Conservation (phyloP, 2,888 invertebrate genomes). For the Tethea ocularis region DNA sequence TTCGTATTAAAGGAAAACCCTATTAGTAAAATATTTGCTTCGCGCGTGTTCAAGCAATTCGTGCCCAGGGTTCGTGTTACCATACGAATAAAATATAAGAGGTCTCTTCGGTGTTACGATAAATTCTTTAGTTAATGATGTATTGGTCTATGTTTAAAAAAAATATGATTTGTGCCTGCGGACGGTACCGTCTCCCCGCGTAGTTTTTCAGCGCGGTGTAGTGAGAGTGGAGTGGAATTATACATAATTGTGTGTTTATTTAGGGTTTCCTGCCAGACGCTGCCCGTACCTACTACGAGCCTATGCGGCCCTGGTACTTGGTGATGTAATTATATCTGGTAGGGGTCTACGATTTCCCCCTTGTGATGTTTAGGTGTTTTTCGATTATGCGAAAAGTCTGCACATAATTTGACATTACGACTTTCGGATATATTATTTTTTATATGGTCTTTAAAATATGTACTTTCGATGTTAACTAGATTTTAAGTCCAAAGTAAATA, state of each 20-base stretch:
- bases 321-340: constrained; percentile 55
- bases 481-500: no score
- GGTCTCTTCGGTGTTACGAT: no score
- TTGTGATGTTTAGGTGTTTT: not conserved
- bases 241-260: constrained; percentile 69
- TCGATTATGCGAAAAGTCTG: not conserved
- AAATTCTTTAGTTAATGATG: not conserved
- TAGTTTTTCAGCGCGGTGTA: constrained; percentile 51
- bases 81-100: no score
- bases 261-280: constrained; percentile 62
- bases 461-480: no score
- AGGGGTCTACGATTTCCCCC: constrained; percentile 16
- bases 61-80: not conserved
- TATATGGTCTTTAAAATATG: no score
- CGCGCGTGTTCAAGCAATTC: not conserved
- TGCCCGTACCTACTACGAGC: constrained; percentile 38
- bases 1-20: not conserved
- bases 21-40: not conserved
- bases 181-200: constrained; percentile 44
- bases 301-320: constrained; percentile 57
- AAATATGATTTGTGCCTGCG: not conserved
- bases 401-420: not conserved
- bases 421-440: not conserved
- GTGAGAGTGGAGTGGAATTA: constrained; percentile 58
- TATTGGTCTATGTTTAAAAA: not conserved